phyloP scores from a whole-genome alignment of 2,113 vertebrate species.

The Antechinus flavipes region DNA sequence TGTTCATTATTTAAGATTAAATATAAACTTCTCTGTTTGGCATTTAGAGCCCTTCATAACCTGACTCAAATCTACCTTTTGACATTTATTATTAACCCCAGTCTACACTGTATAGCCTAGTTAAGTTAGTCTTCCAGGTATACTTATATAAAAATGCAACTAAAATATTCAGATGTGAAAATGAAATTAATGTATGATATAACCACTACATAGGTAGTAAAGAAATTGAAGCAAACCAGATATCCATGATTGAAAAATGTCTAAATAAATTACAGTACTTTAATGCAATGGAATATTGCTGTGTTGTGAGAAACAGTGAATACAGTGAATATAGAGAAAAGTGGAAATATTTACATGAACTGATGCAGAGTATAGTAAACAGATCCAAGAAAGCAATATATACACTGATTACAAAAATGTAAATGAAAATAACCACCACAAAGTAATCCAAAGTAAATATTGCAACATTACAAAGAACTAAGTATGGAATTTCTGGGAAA shows the following conservation, averaged over 20 bases:
- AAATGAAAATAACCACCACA: background rate
- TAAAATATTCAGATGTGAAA: background rate
- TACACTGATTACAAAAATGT: background rate
- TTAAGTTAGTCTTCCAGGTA: background rate
- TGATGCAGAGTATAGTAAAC: background rate
- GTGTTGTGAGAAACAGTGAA: background rate
- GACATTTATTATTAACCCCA: background rate
- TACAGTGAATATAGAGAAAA: background rate
- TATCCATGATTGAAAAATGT: background rate
- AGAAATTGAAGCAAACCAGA: background rate
- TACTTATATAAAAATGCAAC: background rate
- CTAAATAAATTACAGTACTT: background rate
- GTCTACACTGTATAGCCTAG: background rate
- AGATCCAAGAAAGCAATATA: background rate
- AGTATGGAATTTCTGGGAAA: background rate
- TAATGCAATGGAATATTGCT: background rate
- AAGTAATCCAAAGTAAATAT: background rate
- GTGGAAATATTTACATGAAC: background rate
- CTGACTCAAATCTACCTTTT: background rate
- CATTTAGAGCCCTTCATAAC: background rate
- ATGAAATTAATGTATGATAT: background rate
- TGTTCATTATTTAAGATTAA: too few relatives aligned
- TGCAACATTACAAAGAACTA: background rate
- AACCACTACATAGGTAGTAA: background rate
- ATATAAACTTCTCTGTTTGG: background rate